phyloP scores from a whole-genome alignment of 2,797 vertebrate species.

The Stomatorhinus walkeri region DNA sequence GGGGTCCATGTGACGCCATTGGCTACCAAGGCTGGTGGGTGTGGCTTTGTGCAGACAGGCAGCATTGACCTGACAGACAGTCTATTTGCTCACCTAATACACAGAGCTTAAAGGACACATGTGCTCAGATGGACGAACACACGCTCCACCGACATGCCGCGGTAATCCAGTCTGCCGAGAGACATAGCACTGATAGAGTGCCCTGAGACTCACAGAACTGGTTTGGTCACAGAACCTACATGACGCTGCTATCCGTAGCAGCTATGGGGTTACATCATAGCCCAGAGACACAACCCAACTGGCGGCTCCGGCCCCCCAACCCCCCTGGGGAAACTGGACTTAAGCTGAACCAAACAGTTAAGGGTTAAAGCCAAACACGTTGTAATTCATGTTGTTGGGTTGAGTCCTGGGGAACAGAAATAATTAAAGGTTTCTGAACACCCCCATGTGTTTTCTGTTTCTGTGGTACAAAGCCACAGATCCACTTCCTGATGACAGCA shows the following conservation, averaged over 20 bases:
- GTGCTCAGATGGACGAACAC: not conserved
- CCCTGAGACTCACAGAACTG: not conserved
- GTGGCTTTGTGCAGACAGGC: not conserved
- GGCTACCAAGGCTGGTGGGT: not conserved
- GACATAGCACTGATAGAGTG: not conserved
- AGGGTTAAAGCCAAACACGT: not conserved
- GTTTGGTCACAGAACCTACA: not conserved
- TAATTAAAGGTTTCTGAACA: not conserved
- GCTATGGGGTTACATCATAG: not conserved
- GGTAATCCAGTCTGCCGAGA: not conserved
- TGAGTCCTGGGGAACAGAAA: not conserved
- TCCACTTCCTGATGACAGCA: conserved; percentile 6
- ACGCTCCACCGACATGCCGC: not conserved
- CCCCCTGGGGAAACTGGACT: not conserved
- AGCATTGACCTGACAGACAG: not conserved
- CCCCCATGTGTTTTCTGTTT: not conserved
- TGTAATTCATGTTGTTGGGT: not conserved
- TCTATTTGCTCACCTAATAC: not conserved
- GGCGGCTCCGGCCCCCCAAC: not conserved
- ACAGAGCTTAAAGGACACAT: not conserved
- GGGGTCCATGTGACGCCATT: not conserved
- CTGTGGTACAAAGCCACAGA: not conserved
- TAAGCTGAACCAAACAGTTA: not conserved
- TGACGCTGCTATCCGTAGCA: not conserved
- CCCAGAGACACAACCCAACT: not conserved